phyloP scores from a whole-genome alignment of 2,797 vertebrate genomes.

The Pipistrellus pygmaeus region DNA sequence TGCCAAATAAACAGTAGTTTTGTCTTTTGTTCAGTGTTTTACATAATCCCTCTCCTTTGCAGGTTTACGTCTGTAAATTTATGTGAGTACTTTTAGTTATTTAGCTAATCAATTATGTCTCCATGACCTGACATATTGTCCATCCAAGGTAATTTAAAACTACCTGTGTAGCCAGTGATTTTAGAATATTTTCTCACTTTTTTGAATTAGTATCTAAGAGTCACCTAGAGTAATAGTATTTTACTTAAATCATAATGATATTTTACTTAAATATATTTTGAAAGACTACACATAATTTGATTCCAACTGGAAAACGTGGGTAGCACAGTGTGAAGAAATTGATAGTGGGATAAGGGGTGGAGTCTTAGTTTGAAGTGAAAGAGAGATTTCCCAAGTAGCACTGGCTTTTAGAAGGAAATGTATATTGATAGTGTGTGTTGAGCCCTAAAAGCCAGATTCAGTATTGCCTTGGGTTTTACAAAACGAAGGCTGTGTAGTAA shows the following conservation, averaged over 20 bases:
- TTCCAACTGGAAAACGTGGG: background rate
- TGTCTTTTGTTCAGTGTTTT: constrained; percentile 36
- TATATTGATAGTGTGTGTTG: background rate
- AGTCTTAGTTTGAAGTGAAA: background rate
- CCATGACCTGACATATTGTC: background rate
- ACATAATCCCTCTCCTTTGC: background rate
- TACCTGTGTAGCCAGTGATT: background rate
- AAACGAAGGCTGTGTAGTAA: background rate
- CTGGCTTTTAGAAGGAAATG: background rate
- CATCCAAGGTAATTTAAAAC: background rate
- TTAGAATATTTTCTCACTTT: background rate
- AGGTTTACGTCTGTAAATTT: constrained; percentile 18
- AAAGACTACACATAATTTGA: constrained; percentile 1
- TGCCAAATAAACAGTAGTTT: constrained; percentile 41
- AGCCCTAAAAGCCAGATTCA: background rate
- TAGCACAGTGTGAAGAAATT: background rate
- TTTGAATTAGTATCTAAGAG: background rate
- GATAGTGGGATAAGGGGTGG: background rate
- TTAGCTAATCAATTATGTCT: background rate
- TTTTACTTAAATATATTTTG: constrained; percentile 21
- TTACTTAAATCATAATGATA: background rate
- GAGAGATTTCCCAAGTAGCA: background rate
- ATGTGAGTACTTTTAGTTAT: background rate
- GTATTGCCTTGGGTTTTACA: background rate
- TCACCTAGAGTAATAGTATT: background rate